Percentiles rank a stretch among this genome's conserved stretches.
Conservation (phyloP, 1,140 invertebrate species). For the Caenorhabditis brenneri region DNA sequence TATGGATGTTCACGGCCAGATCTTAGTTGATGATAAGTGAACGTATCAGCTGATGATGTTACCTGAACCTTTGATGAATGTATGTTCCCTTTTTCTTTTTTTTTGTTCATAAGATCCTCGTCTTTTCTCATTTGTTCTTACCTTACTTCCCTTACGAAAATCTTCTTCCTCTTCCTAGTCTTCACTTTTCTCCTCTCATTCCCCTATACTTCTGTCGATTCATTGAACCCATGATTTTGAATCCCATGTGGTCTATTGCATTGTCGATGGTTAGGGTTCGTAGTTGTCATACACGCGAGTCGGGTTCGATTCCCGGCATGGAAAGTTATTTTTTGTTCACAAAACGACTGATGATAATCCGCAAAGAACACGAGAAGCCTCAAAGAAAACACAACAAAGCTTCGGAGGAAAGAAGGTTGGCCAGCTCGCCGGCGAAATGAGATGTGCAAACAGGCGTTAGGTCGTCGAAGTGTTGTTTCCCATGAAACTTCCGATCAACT, state of each 20-base stretch:
- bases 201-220: no score
- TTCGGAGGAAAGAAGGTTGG: constrained; percentile 31
- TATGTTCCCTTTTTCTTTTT: background rate
- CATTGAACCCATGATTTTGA: no score
- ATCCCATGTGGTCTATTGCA: constrained; percentile 51
- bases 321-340: constrained; percentile 72
- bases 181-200: background rate
- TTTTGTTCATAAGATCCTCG: background rate
- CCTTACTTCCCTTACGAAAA: background rate
- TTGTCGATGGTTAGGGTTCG: constrained; percentile 83
- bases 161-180: background rate
- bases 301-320: constrained; percentile 84
- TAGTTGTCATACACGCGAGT: constrained; percentile 83
- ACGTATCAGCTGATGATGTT: no score
- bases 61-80: background rate
- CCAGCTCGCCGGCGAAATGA: constrained; percentile 12
- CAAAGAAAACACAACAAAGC: constrained; percentile 24
- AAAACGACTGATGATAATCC: background rate
- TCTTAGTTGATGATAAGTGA: no score
- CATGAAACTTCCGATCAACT: constrained; percentile 27
- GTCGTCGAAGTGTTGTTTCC: constrained; percentile 16
- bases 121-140: background rate
- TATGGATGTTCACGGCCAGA: no score
- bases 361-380: constrained; percentile 23
- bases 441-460: constrained; percentile 13